A percentile compares a stretch with the other conserved stretches of the same genome.
Conservation (phyloP, 2,797 vertebrate species). For the Cynopterus sphinx region DNA sequence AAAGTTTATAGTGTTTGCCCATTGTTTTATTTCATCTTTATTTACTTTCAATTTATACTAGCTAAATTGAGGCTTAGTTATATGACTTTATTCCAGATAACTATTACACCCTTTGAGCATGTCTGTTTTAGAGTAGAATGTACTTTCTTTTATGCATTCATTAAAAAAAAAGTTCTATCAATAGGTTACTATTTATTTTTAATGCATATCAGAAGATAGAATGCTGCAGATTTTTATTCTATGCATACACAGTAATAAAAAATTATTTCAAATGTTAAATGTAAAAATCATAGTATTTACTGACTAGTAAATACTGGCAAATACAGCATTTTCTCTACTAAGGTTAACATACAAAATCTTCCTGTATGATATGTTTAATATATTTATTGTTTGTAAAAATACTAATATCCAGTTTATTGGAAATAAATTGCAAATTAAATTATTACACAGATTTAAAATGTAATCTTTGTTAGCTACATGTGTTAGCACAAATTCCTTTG, state of each 20-base stretch:
- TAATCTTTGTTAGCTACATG: constrained; percentile 79
- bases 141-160: not conserved
- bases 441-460: constrained; percentile 74
- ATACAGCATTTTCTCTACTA: not conserved
- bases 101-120: not conserved
- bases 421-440: constrained; percentile 77
- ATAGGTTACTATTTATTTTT: not conserved
- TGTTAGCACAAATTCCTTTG: constrained; percentile 78
- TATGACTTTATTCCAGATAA: not conserved
- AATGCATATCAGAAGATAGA: not conserved
- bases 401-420: constrained; percentile 66
- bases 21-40: constrained; percentile 13
- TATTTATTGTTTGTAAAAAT: constrained; percentile 55
- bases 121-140: not conserved
- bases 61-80: not conserved
- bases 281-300: not conserved
- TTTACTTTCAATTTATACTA: not conserved
- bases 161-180: not conserved
- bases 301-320: not conserved
- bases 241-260: not conserved
- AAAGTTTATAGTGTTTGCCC: not conserved
- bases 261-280: not conserved
- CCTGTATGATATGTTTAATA: not conserved
- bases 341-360: not conserved
- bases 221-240: not conserved